Conservation (phyloP, 2,888 invertebrate genomes). For the Melanostoma mellinum region DNA sequence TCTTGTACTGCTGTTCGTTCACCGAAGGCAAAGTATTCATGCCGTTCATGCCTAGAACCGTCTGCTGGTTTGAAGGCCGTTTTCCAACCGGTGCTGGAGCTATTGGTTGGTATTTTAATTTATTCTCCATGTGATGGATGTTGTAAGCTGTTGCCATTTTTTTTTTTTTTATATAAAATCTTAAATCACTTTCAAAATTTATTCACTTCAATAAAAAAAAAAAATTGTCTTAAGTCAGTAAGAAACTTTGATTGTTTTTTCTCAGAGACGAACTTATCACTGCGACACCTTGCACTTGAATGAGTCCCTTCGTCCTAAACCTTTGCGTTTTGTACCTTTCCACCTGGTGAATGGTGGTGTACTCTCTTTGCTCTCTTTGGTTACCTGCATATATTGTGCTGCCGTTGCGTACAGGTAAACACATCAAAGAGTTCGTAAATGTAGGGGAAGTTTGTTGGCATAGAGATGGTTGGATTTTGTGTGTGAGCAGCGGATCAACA, state of each 20-base stretch:
- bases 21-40: slow-evolving; percentile 63
- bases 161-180: slow-evolving; percentile 19
- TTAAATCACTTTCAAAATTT: slow-evolving; percentile 43
- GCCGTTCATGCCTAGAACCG: slow-evolving; percentile 72
- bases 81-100: slow-evolving; percentile 84
- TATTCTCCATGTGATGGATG: slow-evolving; percentile 73
- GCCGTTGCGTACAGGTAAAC: slow-evolving; percentile 58
- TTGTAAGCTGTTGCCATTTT: slow-evolving; percentile 71
- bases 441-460: slow-evolving; percentile 60
- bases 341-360: slow-evolving; percentile 48
- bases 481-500: slow-evolving; percentile 30
- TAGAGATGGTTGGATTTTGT: slow-evolving; percentile 27
- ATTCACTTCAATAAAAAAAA: slow-evolving; percentile 8
- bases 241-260: slow-evolving; percentile 35
- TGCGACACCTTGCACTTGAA: slow-evolving; percentile 83
- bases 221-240: too few species aligned
- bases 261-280: slow-evolving; percentile 78
- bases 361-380: slow-evolving; percentile 66
- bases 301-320: slow-evolving; percentile 83
- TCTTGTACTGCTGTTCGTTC: slow-evolving; percentile 83
- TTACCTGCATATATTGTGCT: slow-evolving; percentile 23
- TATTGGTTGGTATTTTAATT: slow-evolving; percentile 79
- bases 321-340: slow-evolving; percentile 82
- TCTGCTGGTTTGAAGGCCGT: slow-evolving; percentile 39
- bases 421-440: slow-evolving; percentile 58